Conservation (phyloP, 2,113 vertebrate genomes). For the Nothoprocta perdicaria region DNA sequence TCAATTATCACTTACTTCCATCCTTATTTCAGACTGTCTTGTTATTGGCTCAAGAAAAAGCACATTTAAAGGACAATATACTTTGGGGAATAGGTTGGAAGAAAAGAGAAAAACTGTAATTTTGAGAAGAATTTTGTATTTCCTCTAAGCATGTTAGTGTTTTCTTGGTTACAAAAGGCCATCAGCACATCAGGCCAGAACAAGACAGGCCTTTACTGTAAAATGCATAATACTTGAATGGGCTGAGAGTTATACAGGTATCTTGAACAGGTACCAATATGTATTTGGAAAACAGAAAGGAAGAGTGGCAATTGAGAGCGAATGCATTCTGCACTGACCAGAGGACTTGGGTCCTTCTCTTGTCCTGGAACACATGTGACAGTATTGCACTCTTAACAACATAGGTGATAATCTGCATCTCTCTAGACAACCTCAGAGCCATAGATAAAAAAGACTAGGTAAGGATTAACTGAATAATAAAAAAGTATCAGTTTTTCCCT, state of each 20-base stretch:
- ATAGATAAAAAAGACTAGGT: not conserved
- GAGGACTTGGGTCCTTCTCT: not conserved
- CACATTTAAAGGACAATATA: constrained; percentile 20
- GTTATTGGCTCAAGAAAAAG: constrained; percentile 1
- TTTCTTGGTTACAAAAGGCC: constrained; percentile 48
- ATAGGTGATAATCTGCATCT: accelerated
- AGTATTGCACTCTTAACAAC: not conserved
- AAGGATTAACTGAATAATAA: not conserved
- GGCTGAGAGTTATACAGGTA: not conserved
- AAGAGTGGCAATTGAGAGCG: not conserved
- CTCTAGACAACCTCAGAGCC: not conserved
- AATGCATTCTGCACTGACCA: not conserved
- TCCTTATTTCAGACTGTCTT: not conserved
- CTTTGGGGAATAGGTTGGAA: not conserved
- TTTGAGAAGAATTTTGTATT: not conserved
- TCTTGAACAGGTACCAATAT: not conserved
- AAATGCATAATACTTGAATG: not conserved
- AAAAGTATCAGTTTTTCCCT: not conserved
- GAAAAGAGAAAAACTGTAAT: constrained; percentile 4
- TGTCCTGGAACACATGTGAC: not conserved
- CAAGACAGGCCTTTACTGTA: not conserved
- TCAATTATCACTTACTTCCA: constrained; percentile 24
- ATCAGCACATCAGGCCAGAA: not conserved
- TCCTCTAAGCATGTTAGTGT: not conserved
- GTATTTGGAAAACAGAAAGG: not conserved